Percentiles rank a stretch among this genome's conserved stretches.
phyloP scores from a whole-genome alignment of 2,113 vertebrate species.

The Pygoscelis adeliae region DNA sequence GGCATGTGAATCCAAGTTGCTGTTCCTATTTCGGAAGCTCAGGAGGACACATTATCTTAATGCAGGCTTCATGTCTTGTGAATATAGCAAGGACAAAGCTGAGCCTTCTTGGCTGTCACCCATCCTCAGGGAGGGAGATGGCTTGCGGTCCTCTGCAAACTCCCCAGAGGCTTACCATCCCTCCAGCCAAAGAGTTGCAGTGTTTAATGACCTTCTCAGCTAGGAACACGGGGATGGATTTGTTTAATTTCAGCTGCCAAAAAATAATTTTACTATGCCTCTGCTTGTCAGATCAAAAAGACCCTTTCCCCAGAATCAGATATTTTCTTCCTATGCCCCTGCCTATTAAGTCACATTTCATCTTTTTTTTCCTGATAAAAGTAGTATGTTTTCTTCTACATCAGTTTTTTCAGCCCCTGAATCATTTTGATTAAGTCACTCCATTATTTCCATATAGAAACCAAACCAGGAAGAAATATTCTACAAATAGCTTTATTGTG shows the following conservation, averaged over 20 bases:
- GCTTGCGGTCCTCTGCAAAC: neutral
- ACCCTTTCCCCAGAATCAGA: neutral
- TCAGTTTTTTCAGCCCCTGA: neutral
- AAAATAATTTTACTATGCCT: neutral
- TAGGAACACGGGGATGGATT: neutral
- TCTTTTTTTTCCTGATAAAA: neutral
- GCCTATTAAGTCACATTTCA: neutral
- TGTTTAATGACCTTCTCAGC: neutral
- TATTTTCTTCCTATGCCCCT: neutral
- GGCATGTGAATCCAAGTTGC: neutral
- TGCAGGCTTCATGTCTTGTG: neutral
- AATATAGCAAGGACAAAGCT: neutral
- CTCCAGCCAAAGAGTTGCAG: neutral
- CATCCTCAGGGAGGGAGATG: neutral
- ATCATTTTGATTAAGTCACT: neutral
- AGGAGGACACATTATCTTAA: neutral
- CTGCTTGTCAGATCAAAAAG: neutral
- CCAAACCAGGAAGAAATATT: neutral
- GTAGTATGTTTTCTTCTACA: neutral
- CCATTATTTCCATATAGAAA: neutral
- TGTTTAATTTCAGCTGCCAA: neutral
- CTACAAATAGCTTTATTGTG: neutral
- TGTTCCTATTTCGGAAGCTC: neutral
- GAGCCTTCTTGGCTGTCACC: neutral
- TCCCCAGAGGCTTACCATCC: neutral